Conservation (phyloP, 2,797 vertebrate genomes). For the Hylomyscus alleni region DNA sequence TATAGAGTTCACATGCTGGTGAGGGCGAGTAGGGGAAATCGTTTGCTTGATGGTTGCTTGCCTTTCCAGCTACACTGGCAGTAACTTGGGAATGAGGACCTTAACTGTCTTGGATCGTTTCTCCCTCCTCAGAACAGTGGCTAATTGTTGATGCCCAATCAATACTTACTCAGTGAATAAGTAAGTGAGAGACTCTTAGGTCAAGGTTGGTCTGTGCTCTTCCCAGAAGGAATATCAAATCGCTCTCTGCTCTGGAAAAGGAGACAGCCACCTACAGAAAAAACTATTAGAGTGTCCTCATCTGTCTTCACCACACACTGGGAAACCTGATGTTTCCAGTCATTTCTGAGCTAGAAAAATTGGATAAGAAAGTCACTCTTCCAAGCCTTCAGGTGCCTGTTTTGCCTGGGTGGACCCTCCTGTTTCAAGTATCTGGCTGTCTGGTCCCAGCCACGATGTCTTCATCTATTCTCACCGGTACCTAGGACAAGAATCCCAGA, state of each 20-base stretch:
- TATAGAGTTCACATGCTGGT: background rate
- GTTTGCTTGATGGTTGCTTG: background rate
- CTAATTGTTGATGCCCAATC: slow-evolving; percentile 6
- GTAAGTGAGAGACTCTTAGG: background rate
- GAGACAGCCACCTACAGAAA: background rate
- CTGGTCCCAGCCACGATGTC: background rate
- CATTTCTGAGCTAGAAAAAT: background rate
- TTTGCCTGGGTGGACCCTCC: background rate
- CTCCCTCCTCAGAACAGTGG: background rate
- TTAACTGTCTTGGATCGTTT: background rate
- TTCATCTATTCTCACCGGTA: background rate
- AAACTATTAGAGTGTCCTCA: background rate
- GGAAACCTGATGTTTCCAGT: background rate
- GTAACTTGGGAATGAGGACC: background rate
- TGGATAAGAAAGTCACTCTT: slow-evolving; percentile 11
- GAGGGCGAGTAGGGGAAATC: background rate
- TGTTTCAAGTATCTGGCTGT: background rate
- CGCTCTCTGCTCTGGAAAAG: background rate
- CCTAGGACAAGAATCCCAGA: background rate
- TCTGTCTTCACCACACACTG: background rate
- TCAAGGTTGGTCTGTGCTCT: slow-evolving; percentile 4
- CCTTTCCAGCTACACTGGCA: background rate
- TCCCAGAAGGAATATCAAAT: background rate
- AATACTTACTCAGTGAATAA: slow-evolving; percentile 48
- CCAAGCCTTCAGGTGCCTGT: background rate